Base-by-base conservation (phyloP, 2,797 vertebrate species). In the Kryptopterus vitreolus region DNA sequence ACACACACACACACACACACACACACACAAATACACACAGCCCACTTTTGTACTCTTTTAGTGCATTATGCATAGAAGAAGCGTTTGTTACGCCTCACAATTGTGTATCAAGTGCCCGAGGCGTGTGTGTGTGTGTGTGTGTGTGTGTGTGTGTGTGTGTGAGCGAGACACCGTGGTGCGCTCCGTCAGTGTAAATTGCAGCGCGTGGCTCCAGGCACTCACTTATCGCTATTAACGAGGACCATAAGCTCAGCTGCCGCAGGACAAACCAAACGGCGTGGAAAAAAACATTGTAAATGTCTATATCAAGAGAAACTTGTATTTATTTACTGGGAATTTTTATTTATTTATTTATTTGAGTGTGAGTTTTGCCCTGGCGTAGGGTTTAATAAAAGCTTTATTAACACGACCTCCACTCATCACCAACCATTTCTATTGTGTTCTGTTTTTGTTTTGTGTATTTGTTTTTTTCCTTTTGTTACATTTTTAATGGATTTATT, bases 161-260 rank as follows among this genome's bases (percentile, higher is more conserved):
- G 63, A 0, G 65, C 0, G 50, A n/a, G 46, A 4, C 7, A 1
- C 48, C 9, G 24, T 66, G 48, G 52, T 18, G 20, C n/a, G 61
- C 71, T 74, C 52, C 59, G 43, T 53, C 84, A 22, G 78, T 78
- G 84, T 78, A 86, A 86, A 84, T 84, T 80, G 81, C 85, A 59
- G 79, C 29, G 50, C 20, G 12, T 66, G 79, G 78, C 80, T 82
- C 73, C 72, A 71, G 80, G 80, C 82, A 13, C 43, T 58, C 6
- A 38, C 57, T 77, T 85, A 81, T 79, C 69, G 65, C 72, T 13
- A 62, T 69, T 82, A 81, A 48, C 52, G 61, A 79, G 63, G 63
- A 43, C 38, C 38, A 43, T 43, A 43, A 43, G 38, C 8, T 43
- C 38, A 43, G 38, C 58, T 29, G 53, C 48, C 22, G 48, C 63